Evolutionary conservation across 2,888 invertebrate genomes (phyloP).

Genomic region (Rhopalosiphum nymphaeae): DNA sequence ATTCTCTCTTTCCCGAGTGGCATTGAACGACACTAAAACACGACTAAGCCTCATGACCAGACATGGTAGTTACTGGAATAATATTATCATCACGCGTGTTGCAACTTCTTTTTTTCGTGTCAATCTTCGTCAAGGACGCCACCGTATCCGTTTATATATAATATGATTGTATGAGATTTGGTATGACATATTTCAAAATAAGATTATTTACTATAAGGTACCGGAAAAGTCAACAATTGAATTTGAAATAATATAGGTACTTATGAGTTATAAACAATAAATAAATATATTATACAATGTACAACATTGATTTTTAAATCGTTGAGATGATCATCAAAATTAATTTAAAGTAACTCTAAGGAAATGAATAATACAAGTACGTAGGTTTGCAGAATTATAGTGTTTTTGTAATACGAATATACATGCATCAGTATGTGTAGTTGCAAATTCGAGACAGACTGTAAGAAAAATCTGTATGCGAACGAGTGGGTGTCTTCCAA

Average conservation of each 20-base stretch:
- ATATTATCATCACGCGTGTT: constrained; percentile 62
- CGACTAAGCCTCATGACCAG: constrained; percentile 62
- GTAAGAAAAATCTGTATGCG: constrained; percentile 55
- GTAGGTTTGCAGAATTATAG: constrained; percentile 59
- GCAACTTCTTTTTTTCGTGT: constrained; percentile 64
- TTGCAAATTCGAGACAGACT: constrained; percentile 60
- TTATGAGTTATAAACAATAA: background rate
- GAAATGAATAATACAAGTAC: constrained; percentile 21
- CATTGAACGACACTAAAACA: constrained; percentile 64
- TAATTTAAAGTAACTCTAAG: background rate
- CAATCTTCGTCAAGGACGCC: constrained; percentile 61
- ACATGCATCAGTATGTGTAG: background rate
- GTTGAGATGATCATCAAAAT: constrained; percentile 37
- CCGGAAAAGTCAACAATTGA: constrained; percentile 44
- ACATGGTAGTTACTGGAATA: constrained; percentile 65
- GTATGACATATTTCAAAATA: constrained; percentile 46
- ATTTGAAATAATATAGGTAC: background rate
- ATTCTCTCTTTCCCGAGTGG: constrained; percentile 54
- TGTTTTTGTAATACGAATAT: constrained; percentile 49
- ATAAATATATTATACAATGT: background rate
- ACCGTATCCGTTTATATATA: constrained; percentile 51
- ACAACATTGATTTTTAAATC: background rate
- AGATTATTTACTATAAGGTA: background rate
- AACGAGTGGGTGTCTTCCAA: constrained; percentile 59
- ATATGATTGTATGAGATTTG: constrained; percentile 47